phyloP scores from a whole-genome alignment of 1,140 invertebrate genomes.

The Saccostrea echinata region DNA sequence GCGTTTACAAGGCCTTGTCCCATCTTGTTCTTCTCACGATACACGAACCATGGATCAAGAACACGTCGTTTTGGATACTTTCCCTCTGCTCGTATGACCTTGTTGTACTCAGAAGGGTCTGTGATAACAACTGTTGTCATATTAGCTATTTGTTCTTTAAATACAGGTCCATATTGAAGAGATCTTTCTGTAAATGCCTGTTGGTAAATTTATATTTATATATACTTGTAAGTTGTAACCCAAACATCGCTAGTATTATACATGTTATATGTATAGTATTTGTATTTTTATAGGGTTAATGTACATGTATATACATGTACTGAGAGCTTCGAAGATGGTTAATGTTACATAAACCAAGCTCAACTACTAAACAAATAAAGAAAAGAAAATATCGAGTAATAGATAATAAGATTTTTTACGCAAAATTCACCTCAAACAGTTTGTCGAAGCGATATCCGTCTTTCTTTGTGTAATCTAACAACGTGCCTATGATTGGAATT shows the following conservation, averaged over 20 bases:
- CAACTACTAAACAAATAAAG: too few species aligned
- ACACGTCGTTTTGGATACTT: conserved; percentile 73
- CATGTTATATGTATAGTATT: too few species aligned
- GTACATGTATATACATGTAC: too few species aligned
- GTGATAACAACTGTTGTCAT: conserved; percentile 75
- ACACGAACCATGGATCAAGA: conserved; percentile 77
- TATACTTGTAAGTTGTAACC: too few species aligned
- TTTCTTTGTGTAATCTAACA: conserved; percentile 78
- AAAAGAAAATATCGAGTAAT: neutral
- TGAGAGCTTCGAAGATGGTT: too few species aligned
- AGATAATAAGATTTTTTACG: neutral
- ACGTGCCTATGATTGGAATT: conserved; percentile 75
- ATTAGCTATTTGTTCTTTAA: conserved; percentile 75
- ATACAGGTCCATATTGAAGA: conserved; percentile 77
- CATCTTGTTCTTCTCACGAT: conserved; percentile 72
- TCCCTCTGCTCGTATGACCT: conserved; percentile 75
- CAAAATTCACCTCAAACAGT: conserved; percentile 80
- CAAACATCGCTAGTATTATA: too few species aligned
- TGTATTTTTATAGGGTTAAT: too few species aligned
- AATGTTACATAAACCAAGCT: too few species aligned
- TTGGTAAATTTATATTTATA: too few species aligned
- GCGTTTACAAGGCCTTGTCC: conserved; percentile 77
- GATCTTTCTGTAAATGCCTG: conserved; percentile 75
- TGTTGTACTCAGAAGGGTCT: conserved; percentile 76
- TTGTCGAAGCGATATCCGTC: conserved; percentile 76